Conservation (phyloP, 1,140 invertebrate genomes). For the Drosophila oshimai region DNA sequence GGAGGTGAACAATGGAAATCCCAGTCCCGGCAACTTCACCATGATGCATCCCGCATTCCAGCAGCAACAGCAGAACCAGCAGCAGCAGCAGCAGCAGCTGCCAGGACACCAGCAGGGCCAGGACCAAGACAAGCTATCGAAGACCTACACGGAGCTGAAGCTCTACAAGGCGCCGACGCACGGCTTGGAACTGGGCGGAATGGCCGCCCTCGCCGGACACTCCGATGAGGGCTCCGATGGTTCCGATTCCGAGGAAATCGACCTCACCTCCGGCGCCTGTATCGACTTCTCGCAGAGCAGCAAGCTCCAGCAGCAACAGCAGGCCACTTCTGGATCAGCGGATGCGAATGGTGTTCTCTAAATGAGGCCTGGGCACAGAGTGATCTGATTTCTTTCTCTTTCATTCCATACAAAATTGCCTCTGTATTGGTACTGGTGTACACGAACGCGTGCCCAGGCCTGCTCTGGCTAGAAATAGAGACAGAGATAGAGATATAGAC, state of each 20-base stretch:
- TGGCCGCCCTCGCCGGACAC: conserved; percentile 41
- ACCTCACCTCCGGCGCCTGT: conserved; percentile 80
- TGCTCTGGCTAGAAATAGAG: too few species aligned
- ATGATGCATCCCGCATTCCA: conserved; percentile 82
- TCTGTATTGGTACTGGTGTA: too few species aligned
- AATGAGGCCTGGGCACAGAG: too few species aligned
- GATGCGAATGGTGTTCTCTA: conserved; percentile 64
- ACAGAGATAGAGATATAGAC: not conserved
- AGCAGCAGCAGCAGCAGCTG: conserved; percentile 35
- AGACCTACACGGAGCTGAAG: conserved; percentile 81
- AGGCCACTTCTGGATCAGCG: conserved; percentile 37
- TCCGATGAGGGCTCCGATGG: conserved; percentile 72
- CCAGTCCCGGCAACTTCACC: conserved; percentile 55
- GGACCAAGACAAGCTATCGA: conserved; percentile 58
- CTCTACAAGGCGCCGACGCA: conserved; percentile 72
- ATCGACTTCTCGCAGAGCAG: conserved; percentile 82
- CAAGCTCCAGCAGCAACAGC: conserved; percentile 62
- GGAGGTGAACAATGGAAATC: conserved; percentile 21
- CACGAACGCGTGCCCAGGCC: too few species aligned
- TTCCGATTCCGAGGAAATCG: conserved; percentile 82
- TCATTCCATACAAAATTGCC: too few species aligned
- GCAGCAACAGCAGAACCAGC: conserved; percentile 54
- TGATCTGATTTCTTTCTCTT: too few species aligned
- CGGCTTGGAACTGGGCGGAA: conserved; percentile 51
- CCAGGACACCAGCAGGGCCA: conserved; percentile 22